Evolutionary conservation across 1,140 invertebrate genomes (phyloP), one percentile per base, ranked within the genome.

Genomic region (Phymastichus coffea): DNA sequence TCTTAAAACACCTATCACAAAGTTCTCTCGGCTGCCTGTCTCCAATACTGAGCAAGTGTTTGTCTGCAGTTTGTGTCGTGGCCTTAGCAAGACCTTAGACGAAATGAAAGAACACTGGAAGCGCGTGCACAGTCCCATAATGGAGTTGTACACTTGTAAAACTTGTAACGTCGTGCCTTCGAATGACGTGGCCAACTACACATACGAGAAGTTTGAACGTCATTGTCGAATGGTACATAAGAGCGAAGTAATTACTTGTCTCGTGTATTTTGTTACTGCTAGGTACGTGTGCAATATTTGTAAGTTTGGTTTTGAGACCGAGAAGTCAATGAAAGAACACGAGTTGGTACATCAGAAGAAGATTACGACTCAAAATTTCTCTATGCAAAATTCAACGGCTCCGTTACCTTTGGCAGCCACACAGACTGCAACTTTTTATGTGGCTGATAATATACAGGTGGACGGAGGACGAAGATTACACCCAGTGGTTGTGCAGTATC

Each of bases 61-160:
- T 12, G 60, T 69, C 6, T 76, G 75, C 30, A 68, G 58, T 6
- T 15, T 69, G 8, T 77, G 75, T 43, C 49, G 44, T 7, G 15
- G 17, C 0, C 22, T 65, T 0, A 56, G 17, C n/a, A 51, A 60
- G 15, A 58, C 46, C 2, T 22, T 67, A 33, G 19, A 65, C 0
- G 51, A 66, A 1, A 56, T 74, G 15, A 64, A 65, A 0, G 56
- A 68, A 0, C 75, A 77, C 20, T 77, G 71, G 72, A 28, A 49
- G 25, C 46, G 40, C 0, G 64, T 54, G 4, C 71, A 74, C 23
- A 58, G 46, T 20, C 37, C 25, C 0, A 15, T 65, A 3, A 49
- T 37, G 28, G 52, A 58, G 35, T 47, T 38, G 0, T 74, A 67
- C 9, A 44, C 35, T 3, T 75, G 72, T 20, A 35, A 41, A 4